phyloP scores from a whole-genome alignment of 2,888 invertebrate genomes.

The Lasioglossum oenotherae region DNA sequence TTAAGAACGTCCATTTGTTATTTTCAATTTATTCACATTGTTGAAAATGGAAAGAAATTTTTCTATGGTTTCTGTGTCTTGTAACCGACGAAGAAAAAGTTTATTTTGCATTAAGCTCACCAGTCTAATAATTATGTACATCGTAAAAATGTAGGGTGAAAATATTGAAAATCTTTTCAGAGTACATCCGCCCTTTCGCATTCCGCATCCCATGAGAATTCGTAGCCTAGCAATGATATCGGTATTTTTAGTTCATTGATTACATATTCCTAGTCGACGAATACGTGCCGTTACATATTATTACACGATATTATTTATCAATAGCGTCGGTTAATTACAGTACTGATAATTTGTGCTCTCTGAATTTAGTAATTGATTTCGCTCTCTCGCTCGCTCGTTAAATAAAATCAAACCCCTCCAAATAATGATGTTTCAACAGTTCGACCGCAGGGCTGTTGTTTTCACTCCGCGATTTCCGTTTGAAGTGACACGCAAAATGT shows the following conservation, averaged over 20 bases:
- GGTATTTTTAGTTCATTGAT: not conserved
- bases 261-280: not conserved
- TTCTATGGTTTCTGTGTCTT: too few relatives aligned
- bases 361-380: not conserved
- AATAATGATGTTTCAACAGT: conserved; percentile 27
- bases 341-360: not conserved
- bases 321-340: not conserved
- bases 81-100: too few relatives aligned
- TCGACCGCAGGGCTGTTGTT: not conserved
- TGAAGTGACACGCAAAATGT: conserved; percentile 30
- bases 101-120: too few relatives aligned
- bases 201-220: not conserved
- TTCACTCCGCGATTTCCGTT: not conserved
- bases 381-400: not conserved
- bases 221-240: not conserved
- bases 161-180: not conserved
- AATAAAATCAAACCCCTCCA: not conserved
- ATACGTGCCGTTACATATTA: not conserved
- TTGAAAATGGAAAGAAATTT: too few relatives aligned
- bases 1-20: too few relatives aligned
- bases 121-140: not conserved
- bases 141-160: not conserved
- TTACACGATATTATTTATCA: not conserved
- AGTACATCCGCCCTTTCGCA: not conserved
- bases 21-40: too few relatives aligned